Evolutionary conservation across 2,888 invertebrate genomes (phyloP).

Genomic region (Trachelus iudaicus): DNA sequence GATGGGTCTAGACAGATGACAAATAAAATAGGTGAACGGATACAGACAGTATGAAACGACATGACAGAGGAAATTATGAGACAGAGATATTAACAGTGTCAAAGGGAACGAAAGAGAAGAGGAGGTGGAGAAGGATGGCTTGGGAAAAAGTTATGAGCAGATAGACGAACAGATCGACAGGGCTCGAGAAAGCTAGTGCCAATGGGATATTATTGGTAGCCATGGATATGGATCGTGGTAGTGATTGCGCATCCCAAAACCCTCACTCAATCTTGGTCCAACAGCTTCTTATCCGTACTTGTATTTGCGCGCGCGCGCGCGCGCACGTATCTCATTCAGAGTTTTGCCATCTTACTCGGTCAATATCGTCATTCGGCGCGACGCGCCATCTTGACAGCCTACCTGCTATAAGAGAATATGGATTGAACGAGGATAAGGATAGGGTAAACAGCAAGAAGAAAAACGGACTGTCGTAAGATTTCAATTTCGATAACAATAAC

Average conservation of each 20-base stretch:
- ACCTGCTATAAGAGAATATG: not conserved
- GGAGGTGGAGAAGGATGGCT: not conserved
- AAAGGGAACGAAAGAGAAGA: not conserved
- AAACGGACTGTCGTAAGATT: not conserved
- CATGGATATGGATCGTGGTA: not conserved
- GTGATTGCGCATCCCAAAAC: not conserved
- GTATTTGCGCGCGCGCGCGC: not conserved
- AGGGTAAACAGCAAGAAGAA: not conserved
- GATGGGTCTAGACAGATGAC: conserved; percentile 3
- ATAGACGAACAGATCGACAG: too few species aligned
- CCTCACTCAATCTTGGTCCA: conserved; percentile 20
- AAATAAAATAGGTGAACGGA: conserved; percentile 24
- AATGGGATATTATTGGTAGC: not conserved
- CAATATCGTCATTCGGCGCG: not conserved
- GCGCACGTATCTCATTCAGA: not conserved
- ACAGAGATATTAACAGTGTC: not conserved
- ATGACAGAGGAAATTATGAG: not conserved
- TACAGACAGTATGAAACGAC: conserved; percentile 20
- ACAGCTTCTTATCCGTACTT: conserved; percentile 6
- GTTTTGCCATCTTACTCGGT: not conserved
- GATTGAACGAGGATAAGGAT: not conserved
- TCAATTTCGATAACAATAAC: not conserved
- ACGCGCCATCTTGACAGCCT: not conserved
- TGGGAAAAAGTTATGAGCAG: not conserved
- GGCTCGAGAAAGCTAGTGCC: not conserved